phyloP scores from a whole-genome alignment of 2,113 vertebrate genomes.

The Cervus canadensis region DNA sequence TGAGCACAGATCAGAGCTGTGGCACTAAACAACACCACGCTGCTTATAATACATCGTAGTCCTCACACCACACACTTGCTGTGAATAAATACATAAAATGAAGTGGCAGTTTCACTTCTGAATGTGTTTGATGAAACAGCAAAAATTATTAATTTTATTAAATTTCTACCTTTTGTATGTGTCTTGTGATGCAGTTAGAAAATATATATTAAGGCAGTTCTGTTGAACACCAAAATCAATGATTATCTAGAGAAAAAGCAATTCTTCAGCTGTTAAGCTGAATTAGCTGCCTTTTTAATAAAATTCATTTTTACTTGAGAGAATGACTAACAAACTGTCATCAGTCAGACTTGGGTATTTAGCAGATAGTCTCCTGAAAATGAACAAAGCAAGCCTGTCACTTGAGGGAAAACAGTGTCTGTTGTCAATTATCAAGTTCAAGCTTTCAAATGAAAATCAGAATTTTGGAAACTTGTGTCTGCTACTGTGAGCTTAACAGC shows the following conservation, averaged over 20 bases:
- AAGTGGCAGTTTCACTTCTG: background rate
- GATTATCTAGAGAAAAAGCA: background rate
- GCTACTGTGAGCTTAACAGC: background rate
- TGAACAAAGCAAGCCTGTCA: slow-evolving; percentile 10
- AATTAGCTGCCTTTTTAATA: background rate
- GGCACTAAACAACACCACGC: background rate
- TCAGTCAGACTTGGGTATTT: background rate
- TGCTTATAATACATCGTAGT: background rate
- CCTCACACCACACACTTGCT: background rate
- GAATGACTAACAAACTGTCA: background rate
- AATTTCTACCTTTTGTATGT: background rate
- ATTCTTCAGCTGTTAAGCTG: background rate
- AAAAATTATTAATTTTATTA: background rate
- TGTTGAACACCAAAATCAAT: background rate
- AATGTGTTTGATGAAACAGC: background rate
- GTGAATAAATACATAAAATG: background rate
- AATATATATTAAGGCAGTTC: background rate
- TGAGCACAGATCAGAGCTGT: background rate
- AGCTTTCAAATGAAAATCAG: background rate
- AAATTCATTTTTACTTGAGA: background rate
- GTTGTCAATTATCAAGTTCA: slow-evolving; percentile 12
- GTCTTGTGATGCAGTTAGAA: background rate
- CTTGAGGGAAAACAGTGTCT: slow-evolving; percentile 15
- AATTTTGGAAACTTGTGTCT: slow-evolving; percentile 19
- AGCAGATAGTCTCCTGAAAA: slow-evolving; percentile 23